phyloP scores from a whole-genome alignment of 2,113 vertebrate species.

The Talpa occidentalis region DNA sequence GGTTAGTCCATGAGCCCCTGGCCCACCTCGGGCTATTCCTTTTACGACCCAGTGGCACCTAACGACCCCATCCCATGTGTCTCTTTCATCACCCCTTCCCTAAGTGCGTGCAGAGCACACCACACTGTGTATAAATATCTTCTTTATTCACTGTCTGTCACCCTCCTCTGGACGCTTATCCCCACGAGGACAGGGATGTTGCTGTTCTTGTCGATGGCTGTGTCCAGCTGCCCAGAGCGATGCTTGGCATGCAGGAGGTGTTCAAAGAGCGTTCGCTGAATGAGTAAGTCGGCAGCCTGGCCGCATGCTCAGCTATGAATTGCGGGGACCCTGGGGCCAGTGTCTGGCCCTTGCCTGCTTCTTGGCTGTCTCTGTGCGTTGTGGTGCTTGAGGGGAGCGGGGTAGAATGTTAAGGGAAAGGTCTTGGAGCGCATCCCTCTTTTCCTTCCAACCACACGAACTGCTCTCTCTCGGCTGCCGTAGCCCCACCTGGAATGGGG shows the following conservation, averaged over 20 bases:
- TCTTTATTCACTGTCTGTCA: not conserved
- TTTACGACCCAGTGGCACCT: not conserved
- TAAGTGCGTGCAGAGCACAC: not conserved
- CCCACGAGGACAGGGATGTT: not conserved
- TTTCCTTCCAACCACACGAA: not conserved
- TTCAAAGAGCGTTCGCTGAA: not conserved
- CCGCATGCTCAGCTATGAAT: fast-evolving
- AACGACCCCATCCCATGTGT: not conserved
- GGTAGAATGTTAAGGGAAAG: not conserved
- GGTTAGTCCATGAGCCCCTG: not conserved
- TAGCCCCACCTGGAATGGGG: not conserved
- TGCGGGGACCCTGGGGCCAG: not conserved
- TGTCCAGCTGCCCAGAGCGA: not conserved
- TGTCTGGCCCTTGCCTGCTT: not conserved
- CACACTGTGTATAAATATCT: not conserved
- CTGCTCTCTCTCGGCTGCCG: not conserved
- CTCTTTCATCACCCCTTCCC: not conserved
- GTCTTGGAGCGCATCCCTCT: too few species aligned
- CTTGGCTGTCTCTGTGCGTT: not conserved
- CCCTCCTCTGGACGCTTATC: not conserved
- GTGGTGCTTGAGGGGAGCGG: too few species aligned
- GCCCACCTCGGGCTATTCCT: not conserved
- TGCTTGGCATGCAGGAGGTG: not conserved
- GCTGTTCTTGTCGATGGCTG: not conserved
- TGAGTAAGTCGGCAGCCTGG: not conserved